These are phyloP conservation scores for Perognathus longimembris DNA, from an alignment of 2,113 vertebrate species.

Conservation along the genomic window DNA sequence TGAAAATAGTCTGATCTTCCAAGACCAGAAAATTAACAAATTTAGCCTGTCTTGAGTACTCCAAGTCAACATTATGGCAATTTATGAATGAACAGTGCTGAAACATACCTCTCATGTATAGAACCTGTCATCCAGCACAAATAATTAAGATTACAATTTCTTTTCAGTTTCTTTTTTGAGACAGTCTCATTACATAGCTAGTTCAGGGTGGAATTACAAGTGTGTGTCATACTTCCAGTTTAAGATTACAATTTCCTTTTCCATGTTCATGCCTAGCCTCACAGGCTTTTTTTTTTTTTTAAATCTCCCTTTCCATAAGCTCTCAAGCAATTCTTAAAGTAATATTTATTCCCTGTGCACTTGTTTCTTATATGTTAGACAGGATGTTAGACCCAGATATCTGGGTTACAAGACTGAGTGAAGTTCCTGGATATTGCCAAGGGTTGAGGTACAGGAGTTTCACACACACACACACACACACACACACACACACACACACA, in stretches of 20 bases:
- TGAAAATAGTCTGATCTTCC: neutral
- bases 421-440: neutral
- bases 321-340: neutral
- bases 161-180: slow-evolving; percentile 10
- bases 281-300: neutral
- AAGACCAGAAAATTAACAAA: neutral
- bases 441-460: neutral
- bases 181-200: neutral
- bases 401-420: neutral
- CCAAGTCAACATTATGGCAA: neutral
- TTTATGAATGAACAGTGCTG: neutral
- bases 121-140: neutral
- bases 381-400: neutral
- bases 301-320: neutral
- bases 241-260: slow-evolving; percentile 31
- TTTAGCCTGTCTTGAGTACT: neutral
- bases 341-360: neutral
- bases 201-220: neutral
- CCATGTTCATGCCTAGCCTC: neutral
- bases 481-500: no score
- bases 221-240: neutral
- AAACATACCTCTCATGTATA: neutral
- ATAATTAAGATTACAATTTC: neutral
- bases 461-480: no score
- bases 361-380: neutral